Evolutionary conservation across 35 echinoderm and acorn worm species (phyloP).

Genomic region (Apostichopus japonicus): DNA sequence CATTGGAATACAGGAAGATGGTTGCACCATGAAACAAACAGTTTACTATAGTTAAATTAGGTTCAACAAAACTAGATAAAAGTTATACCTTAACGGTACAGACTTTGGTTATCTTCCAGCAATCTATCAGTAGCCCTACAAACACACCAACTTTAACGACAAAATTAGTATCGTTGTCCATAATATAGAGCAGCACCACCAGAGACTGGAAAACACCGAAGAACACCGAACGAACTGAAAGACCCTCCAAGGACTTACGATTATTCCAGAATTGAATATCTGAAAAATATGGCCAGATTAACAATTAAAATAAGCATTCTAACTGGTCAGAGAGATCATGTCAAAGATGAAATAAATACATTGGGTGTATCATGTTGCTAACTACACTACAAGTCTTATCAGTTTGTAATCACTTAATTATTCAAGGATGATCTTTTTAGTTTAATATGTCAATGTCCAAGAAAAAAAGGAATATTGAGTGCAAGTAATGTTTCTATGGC

Average conservation of each 20-base stretch:
- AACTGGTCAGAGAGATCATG: no score
- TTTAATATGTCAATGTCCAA: no score
- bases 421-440: no score
- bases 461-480: no score
- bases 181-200: slow-evolving; percentile 90
- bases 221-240: slow-evolving; percentile 97
- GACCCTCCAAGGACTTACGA: slow-evolving; percentile 92
- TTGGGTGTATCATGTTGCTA: neutral
- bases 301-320: no score
- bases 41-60: no score
- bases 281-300: slow-evolving; percentile 7
- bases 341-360: neutral
- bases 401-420: no score
- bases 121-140: slow-evolving; percentile 94
- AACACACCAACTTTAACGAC: slow-evolving; percentile 95
- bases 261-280: slow-evolving; percentile 99
- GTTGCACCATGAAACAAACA: no score
- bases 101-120: slow-evolving; percentile 99
- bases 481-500: no score
- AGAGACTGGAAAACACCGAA: slow-evolving; percentile 99
- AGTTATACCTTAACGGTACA: slow-evolving; percentile 77
- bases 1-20: no score
- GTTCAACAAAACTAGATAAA: no score
- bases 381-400: neutral
- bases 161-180: slow-evolving; percentile 99